Conservation (phyloP, 2,797 vertebrate genomes). For the Acanthurus leucopareius region DNA sequence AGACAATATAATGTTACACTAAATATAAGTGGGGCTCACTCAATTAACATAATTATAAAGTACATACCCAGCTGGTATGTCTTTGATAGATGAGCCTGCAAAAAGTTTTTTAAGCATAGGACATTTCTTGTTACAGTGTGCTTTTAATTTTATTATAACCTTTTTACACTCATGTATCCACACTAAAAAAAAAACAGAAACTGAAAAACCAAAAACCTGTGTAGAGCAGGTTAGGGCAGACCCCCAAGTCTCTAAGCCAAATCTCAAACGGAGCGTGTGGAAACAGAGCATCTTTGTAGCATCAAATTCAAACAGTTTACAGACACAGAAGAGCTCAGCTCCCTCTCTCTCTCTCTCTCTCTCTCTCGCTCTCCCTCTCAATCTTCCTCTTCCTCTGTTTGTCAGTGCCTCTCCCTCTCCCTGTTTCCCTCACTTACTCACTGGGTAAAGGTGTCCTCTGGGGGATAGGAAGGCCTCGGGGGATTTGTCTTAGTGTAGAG, state of each 20-base stretch:
- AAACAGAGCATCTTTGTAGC: constrained; percentile 47
- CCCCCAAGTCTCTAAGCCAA: constrained; percentile 34
- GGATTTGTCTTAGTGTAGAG: constrained; percentile 89
- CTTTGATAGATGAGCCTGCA: constrained; percentile 1
- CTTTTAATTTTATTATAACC: constrained; percentile 9
- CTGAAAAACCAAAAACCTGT: neutral
- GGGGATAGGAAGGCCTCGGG: constrained; percentile 76
- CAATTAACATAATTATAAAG: constrained; percentile 24
- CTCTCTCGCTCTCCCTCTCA: constrained; percentile 8
- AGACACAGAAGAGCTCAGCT: constrained; percentile 43
- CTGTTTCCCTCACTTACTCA: constrained; percentile 36
- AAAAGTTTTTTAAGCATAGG: neutral
- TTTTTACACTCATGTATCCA: constrained; percentile 2
- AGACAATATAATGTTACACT: constrained; percentile 20
- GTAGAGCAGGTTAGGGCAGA: constrained; percentile 25
- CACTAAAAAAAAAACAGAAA: neutral
- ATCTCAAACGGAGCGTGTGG: constrained; percentile 39
- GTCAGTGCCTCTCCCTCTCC: constrained; percentile 34
- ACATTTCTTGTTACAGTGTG: neutral
- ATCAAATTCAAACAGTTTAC: constrained; percentile 50
- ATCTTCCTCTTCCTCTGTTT: constrained; percentile 13
- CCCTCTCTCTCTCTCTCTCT: constrained; percentile 30
- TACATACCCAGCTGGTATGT: neutral
- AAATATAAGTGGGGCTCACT: constrained; percentile 10
- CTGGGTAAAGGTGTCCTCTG: constrained; percentile 76